Base-by-base conservation (phyloP, 2,797 vertebrate genomes). In the Onychomys leucogaster region DNA sequence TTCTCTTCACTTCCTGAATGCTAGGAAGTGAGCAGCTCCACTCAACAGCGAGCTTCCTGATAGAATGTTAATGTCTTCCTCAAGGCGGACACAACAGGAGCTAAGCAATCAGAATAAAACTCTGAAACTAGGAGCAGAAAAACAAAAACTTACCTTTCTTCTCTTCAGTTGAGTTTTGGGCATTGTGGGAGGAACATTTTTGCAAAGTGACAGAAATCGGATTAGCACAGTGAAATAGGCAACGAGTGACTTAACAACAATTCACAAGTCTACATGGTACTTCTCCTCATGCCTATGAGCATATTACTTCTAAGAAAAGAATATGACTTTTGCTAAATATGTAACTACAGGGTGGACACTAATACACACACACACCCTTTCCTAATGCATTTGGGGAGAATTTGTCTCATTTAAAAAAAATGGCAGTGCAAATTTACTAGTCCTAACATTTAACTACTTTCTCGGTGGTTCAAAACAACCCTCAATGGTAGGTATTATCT, bases 241-340 rank as follows among this genome's bases (percentile, higher is more conserved):
- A 93, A 95, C 93, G 32, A 85, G 91, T 87, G 2, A 61, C n/a
- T 90, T 77, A 73, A 73, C 17, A 81, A 67, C 96, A 90, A 32
- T n/a, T 11, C 6, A 4, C 3, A 37, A 41, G 5, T 93, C 49
- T 89, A 13, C 2, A 0, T n/a, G 2, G 17, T 23, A 21, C 88
- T 65, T n/a, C 27, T 90, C 67, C 25, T 93, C 17, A 65, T 19
- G 13, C 29, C 1, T 6, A 29, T 86, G 55, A 98, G 96, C 97
- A 97, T 90, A 97, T 96, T 97, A 88, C 94, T 98, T 94, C 71
- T 97, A 97, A 98, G 87, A 97, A 93, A 96, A 92, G 89, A 23
- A 75, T 98, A 90, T 89, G 92, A 97, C 97, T 98, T 98, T 98
- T 97, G 63, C 90, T 57, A 96, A 90, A 41, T 67, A 98, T 97